Evolutionary conservation across 2,113 vertebrate species (phyloP).

Genomic region (Tragelaphus strepsiceros): DNA sequence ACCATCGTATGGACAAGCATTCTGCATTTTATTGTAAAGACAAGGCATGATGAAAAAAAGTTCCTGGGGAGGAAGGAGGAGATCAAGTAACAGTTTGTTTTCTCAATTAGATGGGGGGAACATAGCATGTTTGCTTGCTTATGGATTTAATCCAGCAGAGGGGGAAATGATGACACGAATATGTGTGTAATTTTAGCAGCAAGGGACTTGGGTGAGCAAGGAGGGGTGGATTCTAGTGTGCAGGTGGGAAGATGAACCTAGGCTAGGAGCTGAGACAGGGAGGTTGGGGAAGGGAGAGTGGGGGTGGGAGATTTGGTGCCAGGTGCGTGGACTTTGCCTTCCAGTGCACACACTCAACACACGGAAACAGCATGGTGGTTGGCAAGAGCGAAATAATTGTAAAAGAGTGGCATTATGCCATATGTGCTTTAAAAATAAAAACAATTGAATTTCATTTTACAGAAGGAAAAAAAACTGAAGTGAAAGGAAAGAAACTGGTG

Average conservation of each 20-base stretch:
- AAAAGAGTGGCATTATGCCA: not conserved
- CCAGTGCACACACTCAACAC: not conserved
- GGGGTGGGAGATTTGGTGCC: not conserved
- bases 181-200: conserved; percentile 7
- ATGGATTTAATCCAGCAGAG: not conserved
- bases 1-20: not conserved
- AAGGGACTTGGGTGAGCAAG: not conserved
- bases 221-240: not conserved
- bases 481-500: not conserved
- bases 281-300: not conserved
- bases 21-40: not conserved
- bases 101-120: not conserved
- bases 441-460: not conserved
- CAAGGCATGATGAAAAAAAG: not conserved
- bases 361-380: not conserved
- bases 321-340: not conserved
- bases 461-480: not conserved
- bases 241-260: not conserved
- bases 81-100: not conserved
- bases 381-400: not conserved
- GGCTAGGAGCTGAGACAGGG: not conserved
- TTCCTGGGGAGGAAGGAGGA: not conserved
- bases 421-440: conserved; percentile 31
- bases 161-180: not conserved
- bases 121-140: not conserved